Percentiles rank a stretch among this genome's conserved stretches.
phyloP scores from a whole-genome alignment of 2,888 invertebrate genomes.

The Tineola bisselliella region DNA sequence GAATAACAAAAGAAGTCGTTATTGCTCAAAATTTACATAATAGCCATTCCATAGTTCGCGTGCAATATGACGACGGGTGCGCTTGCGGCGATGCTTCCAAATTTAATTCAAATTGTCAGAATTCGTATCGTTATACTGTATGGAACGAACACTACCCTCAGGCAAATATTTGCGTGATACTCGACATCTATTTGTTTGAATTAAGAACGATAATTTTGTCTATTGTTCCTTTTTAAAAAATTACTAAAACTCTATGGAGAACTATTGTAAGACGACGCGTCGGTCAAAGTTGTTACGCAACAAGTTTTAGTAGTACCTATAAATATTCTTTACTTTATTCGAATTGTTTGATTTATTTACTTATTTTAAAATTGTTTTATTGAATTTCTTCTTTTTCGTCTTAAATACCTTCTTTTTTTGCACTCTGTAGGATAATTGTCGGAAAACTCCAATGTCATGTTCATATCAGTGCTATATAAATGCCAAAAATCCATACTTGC shows the following conservation, averaged over 20 bases:
- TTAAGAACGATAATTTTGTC: not conserved
- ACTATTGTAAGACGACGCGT: no score
- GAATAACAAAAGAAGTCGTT: not conserved
- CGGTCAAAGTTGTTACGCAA: no score
- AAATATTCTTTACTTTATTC: no score
- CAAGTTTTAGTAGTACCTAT: no score
- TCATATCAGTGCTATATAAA: no score
- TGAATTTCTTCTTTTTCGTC: no score
- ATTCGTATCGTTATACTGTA: conserved; percentile 18
- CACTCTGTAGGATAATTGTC: no score
- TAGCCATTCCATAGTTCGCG: conserved; percentile 27
- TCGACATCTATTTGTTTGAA: conserved; percentile 18
- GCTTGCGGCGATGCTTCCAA: conserved; percentile 42
- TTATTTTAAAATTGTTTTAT: no score
- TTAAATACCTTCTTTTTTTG: no score
- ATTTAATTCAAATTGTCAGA: conserved; percentile 18
- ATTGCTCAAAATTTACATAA: not conserved
- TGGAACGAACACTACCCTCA: conserved; percentile 24
- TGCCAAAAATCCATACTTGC: not conserved
- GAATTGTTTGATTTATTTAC: no score
- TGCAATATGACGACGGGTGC: conserved; percentile 43
- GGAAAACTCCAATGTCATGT: no score
- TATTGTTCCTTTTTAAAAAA: not conserved
- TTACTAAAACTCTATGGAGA: no score
- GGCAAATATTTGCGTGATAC: conserved; percentile 38